These are phyloP conservation scores for Imbricaverruca yamaguchii DNA, from an alignment of 2,888 invertebrate species.

Conservation along the genomic window DNA sequence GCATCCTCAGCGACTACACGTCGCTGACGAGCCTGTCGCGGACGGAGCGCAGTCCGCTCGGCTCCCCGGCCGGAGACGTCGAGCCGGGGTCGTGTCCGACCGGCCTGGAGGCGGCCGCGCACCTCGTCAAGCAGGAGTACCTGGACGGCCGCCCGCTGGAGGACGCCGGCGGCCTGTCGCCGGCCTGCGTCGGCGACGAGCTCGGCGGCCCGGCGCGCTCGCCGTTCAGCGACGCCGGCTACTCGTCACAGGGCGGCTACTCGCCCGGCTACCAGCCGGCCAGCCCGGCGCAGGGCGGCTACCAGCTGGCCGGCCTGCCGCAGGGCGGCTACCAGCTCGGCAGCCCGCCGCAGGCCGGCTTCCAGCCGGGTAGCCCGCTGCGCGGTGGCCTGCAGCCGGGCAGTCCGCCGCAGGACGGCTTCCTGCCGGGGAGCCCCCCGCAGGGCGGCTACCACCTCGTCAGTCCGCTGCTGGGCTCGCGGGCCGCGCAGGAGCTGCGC, in stretches of 20 bases:
- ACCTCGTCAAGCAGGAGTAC: slow-evolving; percentile 25
- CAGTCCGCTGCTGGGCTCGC: not conserved
- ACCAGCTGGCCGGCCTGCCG: not conserved
- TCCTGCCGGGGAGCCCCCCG: too few relatives aligned
- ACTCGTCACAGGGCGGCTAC: slow-evolving; percentile 22
- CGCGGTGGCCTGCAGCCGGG: not conserved
- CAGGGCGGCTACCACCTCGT: not conserved
- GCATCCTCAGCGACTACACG: slow-evolving; percentile 52
- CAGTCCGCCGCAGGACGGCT: not conserved
- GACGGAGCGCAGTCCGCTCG: slow-evolving; percentile 29
- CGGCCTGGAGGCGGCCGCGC: slow-evolving; percentile 38
- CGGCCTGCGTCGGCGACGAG: not conserved
- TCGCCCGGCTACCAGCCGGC: not conserved
- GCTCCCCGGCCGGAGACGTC: slow-evolving; percentile 18
- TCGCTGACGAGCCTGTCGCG: slow-evolving; percentile 28
- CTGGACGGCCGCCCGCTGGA: slow-evolving; percentile 23
- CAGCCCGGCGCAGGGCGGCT: not conserved
- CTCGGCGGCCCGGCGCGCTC: slow-evolving; percentile 23
- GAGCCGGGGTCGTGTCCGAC: slow-evolving; percentile 30
- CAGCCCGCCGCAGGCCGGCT: too few relatives aligned
- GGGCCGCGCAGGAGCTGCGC: slow-evolving; percentile 56
- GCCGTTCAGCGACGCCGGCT: slow-evolving; percentile 25
- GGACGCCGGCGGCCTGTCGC: not conserved
- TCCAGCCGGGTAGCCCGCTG: too few relatives aligned
- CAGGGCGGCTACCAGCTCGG: too few relatives aligned